A percentile compares a stretch with the other conserved stretches of the same genome.
phyloP scores from a whole-genome alignment of 2,113 vertebrate species.

The Sylvia atricapilla region DNA sequence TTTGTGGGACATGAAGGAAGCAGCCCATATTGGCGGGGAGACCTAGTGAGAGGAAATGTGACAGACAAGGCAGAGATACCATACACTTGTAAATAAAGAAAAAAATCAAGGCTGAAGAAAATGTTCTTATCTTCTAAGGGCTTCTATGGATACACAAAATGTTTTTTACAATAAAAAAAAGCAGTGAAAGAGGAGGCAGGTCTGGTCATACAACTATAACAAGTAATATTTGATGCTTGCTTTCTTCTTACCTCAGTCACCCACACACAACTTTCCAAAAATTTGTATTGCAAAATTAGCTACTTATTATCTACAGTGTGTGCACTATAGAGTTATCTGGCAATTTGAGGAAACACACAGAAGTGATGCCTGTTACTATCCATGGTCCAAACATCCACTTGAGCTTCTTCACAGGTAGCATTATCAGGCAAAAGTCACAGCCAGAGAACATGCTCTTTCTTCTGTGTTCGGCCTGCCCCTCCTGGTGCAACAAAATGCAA shows the following conservation, averaged over 20 bases:
- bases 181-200: not conserved
- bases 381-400: not conserved
- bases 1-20: not conserved
- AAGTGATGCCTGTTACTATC: not conserved
- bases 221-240: not conserved
- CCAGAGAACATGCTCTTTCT: not conserved
- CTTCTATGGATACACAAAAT: not conserved
- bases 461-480: not conserved
- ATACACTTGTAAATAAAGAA: not conserved
- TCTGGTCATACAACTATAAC: not conserved
- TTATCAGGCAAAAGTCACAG: not conserved
- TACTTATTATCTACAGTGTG: not conserved
- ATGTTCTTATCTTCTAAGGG: not conserved
- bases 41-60: not conserved
- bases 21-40: not conserved
- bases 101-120: not conserved
- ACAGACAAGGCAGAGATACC: not conserved
- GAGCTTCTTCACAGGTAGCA: not conserved
- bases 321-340: not conserved
- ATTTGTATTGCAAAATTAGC: not conserved
- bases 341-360: not conserved
- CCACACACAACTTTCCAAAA: not conserved
- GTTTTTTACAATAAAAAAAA: not conserved
- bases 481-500: not conserved
- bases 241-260: not conserved